A percentile compares a stretch with the other conserved stretches of the same genome.
phyloP scores from a whole-genome alignment of 2,888 invertebrate genomes.

The Diabrotica balteata region DNA sequence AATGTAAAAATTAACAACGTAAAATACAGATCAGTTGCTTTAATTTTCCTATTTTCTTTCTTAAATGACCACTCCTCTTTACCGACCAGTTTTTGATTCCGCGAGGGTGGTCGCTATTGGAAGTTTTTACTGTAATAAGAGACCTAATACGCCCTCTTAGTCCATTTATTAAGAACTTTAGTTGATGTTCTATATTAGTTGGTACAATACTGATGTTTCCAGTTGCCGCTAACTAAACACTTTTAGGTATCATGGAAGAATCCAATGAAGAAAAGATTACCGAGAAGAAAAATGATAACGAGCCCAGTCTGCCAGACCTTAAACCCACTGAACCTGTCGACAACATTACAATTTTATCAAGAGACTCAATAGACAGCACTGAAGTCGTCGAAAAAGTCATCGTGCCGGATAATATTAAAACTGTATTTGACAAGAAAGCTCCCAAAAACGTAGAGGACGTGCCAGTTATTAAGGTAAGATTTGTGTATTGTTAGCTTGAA shows the following conservation, averaged over 20 bases:
- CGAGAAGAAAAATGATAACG: conserved; percentile 25
- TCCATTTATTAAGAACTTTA: no score
- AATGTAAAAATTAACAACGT: no score
- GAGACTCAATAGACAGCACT: conserved; percentile 2
- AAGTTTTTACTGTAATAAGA: no score
- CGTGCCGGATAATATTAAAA: background rate
- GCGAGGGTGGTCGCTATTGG: no score
- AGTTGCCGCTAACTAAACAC: background rate
- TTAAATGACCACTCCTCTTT: no score
- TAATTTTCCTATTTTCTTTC: no score
- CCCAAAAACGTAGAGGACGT: no score
- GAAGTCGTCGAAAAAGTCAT: conserved; percentile 14
- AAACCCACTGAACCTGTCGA: conserved; percentile 4
- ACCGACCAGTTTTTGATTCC: no score
- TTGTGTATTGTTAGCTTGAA: no score
- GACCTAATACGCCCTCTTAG: no score
- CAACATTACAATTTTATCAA: conserved; percentile 4
- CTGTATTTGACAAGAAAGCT: background rate
- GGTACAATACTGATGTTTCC: background rate
- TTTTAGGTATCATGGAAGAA: conserved; percentile 1
- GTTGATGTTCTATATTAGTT: background rate
- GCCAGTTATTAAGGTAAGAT: no score
- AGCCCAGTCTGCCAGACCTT: background rate
- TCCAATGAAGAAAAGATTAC: background rate
- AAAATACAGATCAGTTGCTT: no score